A percentile compares a stretch with the other conserved stretches of the same genome.
Conservation (phyloP, 1,140 invertebrate species). For the Caerostris darwini region DNA sequence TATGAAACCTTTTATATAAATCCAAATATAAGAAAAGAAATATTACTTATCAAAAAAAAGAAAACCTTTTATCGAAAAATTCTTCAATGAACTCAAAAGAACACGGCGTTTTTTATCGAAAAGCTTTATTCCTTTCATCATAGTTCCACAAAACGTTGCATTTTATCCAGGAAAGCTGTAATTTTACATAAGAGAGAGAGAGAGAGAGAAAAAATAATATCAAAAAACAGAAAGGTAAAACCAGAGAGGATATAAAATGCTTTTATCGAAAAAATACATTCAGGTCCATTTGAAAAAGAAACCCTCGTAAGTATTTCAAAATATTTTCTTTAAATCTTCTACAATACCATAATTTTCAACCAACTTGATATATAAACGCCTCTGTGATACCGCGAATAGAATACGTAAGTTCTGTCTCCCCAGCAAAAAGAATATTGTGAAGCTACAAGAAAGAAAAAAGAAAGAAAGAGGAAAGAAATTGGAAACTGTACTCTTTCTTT, state of each 20-base stretch:
- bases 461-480: no score
- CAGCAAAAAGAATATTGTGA: not conserved
- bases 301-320: not conserved
- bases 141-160: not conserved
- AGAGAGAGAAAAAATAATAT: not conserved
- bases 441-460: not conserved
- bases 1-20: no score
- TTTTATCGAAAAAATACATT: not conserved
- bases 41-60: no score
- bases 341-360: not conserved
- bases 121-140: no score
- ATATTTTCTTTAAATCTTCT: not conserved
- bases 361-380: not conserved
- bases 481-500: not conserved
- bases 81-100: no score
- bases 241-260: not conserved
- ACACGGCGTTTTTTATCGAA: no score
- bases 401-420: not conserved
- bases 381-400: not conserved
- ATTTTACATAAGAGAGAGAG: not conserved
- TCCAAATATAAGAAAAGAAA: no score
- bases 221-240: not conserved
- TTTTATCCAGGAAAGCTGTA: not conserved
- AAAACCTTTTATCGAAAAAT: no score
- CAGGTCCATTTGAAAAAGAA: not conserved